Percentiles rank a stretch among this genome's conserved stretches.
These are phyloP conservation scores for Horisme vitalbata DNA, from an alignment of 2,888 invertebrate species.

Conservation along the genomic window DNA sequence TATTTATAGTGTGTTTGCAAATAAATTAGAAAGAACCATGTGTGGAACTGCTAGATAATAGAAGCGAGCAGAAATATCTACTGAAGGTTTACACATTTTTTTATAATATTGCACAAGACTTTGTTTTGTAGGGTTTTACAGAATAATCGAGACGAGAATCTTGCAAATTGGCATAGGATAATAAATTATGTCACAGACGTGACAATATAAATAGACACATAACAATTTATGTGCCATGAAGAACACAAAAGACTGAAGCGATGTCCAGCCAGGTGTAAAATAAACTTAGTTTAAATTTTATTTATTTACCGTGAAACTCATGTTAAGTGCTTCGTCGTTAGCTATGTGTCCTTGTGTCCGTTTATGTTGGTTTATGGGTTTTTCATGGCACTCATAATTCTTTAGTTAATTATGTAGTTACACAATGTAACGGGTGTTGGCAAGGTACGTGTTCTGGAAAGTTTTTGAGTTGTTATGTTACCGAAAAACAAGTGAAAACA, in stretches of 20 bases:
- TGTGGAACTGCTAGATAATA: too few species aligned
- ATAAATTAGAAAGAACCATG: too few species aligned
- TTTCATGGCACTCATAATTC: conserved; percentile 45
- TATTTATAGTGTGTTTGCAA: too few species aligned
- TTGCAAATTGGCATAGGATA: too few species aligned
- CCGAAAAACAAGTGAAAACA: too few species aligned
- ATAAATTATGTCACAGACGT: too few species aligned
- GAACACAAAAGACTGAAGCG: conserved; percentile 13
- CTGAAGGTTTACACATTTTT: too few species aligned
- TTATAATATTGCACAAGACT: too few species aligned
- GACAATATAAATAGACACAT: conserved; percentile 9
- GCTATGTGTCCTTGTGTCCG: conserved; percentile 38
- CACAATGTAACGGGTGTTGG: conserved; percentile 43
- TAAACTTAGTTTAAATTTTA: conserved; percentile 18
- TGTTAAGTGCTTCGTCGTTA: conserved; percentile 31
- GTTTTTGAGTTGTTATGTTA: too few species aligned
- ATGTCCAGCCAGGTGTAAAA: conserved; percentile 20
- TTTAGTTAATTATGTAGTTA: conserved; percentile 40
- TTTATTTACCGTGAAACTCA: conserved; percentile 30
- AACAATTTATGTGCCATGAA: conserved; percentile 13
- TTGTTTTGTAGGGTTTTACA: too few species aligned
- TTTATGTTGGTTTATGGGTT: conserved; percentile 35
- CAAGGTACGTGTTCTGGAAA: conserved; percentile 33
- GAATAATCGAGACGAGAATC: too few species aligned
- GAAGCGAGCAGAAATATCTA: too few species aligned